Base-by-base conservation (phyloP, 2,797 vertebrate species). In the Bovichtus diacanthus region DNA sequence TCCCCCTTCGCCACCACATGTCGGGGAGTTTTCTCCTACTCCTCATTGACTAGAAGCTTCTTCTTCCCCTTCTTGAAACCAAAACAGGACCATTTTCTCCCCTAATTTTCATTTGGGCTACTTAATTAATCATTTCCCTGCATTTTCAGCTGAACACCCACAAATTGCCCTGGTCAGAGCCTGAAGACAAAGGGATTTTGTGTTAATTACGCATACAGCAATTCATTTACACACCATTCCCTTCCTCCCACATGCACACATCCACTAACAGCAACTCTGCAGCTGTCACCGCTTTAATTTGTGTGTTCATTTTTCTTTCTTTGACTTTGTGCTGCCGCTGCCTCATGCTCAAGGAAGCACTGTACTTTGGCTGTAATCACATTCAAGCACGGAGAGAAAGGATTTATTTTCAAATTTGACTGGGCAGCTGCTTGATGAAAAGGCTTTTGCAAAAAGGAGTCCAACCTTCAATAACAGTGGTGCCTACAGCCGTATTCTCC, bases 101-200 rank as follows among this genome's bases (percentile, higher is more conserved):
- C 27, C 76, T 86, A 76, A 27, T 82, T 88, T 89, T 80, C 81
- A 83, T 75, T 83, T 41, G 16, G 63, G 66, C 74, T 58, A 62
- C 84, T 88, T 88, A 91, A 93, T 93, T 91, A 89, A 94, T 94
- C 84, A 90, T 90, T 87, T 88, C 67, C 67, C 58, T 47, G 16
- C 80, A 88, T 89, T 92, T 89, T 88, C 84, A 79, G 81, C 74
- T 65, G 68, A 92, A 89, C 87, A 87, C 82, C 83, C 86, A 82
- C 92, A 92, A 93, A 94, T 91, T 90, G 87, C 87, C 74, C 89
- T 46, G 84, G 85, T 90, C 88, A 86, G 78, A 90, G 89, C 90
- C 90, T 21, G 76, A 66, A 92, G 93, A 94, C 88, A 93, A 90
- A 92, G 81, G 88, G 84, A 91, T 91, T 93, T 81, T 84, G 81